Evolutionary conservation across 2,113 vertebrate genomes (phyloP).

Genomic region (Ameiurus melas): DNA sequence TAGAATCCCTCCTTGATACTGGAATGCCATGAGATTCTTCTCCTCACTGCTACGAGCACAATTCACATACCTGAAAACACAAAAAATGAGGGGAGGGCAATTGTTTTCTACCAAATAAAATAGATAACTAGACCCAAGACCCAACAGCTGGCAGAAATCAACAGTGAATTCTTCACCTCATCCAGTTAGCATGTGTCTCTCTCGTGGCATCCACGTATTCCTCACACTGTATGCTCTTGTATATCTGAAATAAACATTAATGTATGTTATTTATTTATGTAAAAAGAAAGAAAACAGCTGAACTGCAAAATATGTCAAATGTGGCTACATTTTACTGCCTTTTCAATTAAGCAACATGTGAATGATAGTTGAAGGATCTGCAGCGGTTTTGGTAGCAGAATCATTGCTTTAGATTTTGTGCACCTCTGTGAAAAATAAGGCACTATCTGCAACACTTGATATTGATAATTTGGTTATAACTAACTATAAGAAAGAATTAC

Average conservation of each 20-base stretch:
- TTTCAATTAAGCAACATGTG: not conserved
- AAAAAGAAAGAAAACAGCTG: not conserved
- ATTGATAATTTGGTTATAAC: not conserved
- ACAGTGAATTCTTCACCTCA: constrained; percentile 61
- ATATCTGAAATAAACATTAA: constrained; percentile 53
- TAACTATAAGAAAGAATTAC: not conserved
- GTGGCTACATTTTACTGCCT: not conserved
- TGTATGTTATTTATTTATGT: not conserved
- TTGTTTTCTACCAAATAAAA: not conserved
- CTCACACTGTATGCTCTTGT: constrained; percentile 59
- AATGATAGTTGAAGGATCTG: not conserved
- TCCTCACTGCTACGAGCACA: constrained; percentile 50
- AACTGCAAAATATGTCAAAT: not conserved
- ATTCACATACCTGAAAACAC: constrained; percentile 51
- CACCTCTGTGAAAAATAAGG: not conserved
- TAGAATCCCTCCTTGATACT: constrained; percentile 48
- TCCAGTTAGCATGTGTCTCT: constrained; percentile 65
- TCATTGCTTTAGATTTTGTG: not conserved
- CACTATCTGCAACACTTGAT: not conserved
- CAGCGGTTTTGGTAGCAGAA: not conserved
- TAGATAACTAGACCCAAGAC: not conserved
- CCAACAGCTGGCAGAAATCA: not conserved
- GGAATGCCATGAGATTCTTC: constrained; percentile 56
- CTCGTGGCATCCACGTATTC: constrained; percentile 67
- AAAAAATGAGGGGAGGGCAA: too few species aligned